A percentile compares a stretch with the other conserved stretches of the same genome.
Conservation (phyloP, 2,888 invertebrate species). For the Chalcis sispes region DNA sequence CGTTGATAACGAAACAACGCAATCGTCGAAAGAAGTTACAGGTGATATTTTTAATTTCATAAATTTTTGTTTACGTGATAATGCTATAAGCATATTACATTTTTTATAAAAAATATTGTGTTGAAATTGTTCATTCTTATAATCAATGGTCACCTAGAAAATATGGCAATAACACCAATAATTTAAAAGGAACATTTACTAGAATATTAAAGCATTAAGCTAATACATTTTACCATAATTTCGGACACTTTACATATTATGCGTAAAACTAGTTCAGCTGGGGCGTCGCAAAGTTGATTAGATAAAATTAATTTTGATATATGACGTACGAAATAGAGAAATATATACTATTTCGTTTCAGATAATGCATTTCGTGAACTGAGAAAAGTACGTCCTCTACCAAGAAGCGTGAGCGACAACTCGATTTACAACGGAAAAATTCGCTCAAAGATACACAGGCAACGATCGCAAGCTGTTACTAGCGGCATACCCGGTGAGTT, state of each 20-base stretch:
- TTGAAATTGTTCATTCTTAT: too few species aligned
- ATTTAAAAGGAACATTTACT: too few species aligned
- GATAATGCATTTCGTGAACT: constrained; percentile 71
- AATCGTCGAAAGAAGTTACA: constrained; percentile 70
- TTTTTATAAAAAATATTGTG: too few species aligned
- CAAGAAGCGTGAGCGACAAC: constrained; percentile 76
- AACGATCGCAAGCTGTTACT: constrained; percentile 66
- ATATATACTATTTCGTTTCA: constrained; percentile 54
- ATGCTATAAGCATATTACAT: neutral
- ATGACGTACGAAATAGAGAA: neutral
- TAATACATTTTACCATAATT: too few species aligned
- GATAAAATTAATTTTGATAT: constrained; percentile 7
- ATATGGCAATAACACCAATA: too few species aligned
- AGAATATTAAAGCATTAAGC: too few species aligned
- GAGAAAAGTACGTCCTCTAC: constrained; percentile 71
- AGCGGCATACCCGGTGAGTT: constrained; percentile 71
- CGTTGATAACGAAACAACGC: constrained; percentile 69
- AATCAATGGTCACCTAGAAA: too few species aligned
- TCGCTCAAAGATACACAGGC: constrained; percentile 68
- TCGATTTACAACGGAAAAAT: constrained; percentile 71
- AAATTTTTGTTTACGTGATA: neutral
- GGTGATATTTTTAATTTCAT: constrained; percentile 61
- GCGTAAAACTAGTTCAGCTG: too few species aligned
- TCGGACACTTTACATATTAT: too few species aligned
- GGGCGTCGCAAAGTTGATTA: constrained; percentile 18